phyloP scores from a whole-genome alignment of 1,140 invertebrate species.

The Sminthurides bifidus region DNA sequence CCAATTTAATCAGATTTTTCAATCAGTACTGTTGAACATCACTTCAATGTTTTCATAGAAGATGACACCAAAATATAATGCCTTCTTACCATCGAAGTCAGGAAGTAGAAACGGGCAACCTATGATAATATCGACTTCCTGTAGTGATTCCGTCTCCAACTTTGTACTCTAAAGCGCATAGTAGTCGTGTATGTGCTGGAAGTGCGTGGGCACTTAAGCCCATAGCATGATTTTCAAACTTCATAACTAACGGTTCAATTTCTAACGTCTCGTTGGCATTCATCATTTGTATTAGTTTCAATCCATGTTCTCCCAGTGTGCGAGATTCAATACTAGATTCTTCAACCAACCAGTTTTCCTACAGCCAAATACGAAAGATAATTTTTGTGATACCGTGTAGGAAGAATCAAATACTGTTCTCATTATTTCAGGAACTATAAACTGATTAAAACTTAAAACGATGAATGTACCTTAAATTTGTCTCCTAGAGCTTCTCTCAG shows the following conservation, averaged over 20 bases:
- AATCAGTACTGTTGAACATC: not conserved
- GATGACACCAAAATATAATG: not conserved
- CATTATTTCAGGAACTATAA: no score
- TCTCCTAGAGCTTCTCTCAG: constrained; percentile 3
- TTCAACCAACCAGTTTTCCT: not conserved
- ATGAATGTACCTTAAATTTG: constrained; percentile 17
- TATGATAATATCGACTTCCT: constrained; percentile 24
- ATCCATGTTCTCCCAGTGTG: not conserved
- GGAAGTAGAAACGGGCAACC: constrained; percentile 21
- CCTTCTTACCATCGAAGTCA: constrained; percentile 1
- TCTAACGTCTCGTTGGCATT: constrained; percentile 21
- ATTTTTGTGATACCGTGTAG: no score
- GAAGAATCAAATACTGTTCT: no score
- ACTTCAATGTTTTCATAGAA: not conserved
- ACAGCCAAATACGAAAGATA: no score
- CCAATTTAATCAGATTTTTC: not conserved
- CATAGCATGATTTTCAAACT: constrained; percentile 15
- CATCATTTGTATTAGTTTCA: not conserved
- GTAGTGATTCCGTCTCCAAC: constrained; percentile 1
- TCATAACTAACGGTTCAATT: not conserved
- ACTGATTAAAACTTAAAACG: no score
- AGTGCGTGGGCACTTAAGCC: constrained; percentile 14
- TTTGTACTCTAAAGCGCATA: constrained; percentile 6
- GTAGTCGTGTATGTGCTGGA: constrained; percentile 13
- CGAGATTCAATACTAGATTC: not conserved